Conservation (phyloP, 2,888 invertebrate genomes). For the Furcula furcula region DNA sequence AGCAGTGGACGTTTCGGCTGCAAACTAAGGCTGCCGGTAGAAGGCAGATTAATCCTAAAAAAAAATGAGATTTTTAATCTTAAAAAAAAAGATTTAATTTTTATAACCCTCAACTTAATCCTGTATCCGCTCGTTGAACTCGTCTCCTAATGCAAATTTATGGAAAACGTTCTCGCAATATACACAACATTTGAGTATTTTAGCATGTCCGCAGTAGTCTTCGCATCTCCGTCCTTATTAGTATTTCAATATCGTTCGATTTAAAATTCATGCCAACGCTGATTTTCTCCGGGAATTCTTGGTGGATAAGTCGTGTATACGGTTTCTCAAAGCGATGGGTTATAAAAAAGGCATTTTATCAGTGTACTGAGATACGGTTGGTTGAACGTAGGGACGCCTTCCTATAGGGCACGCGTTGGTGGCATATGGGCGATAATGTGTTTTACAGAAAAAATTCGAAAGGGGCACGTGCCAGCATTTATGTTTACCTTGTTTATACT, state of each 20-base stretch:
- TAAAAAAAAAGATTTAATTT: too few species aligned
- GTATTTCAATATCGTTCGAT: constrained; percentile 22
- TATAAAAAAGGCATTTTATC: constrained; percentile 8
- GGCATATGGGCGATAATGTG: constrained; percentile 66
- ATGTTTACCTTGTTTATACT: too few species aligned
- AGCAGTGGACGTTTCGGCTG: too few species aligned
- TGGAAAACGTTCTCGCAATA: constrained; percentile 16
- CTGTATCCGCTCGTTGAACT: constrained; percentile 25
- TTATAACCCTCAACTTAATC: too few species aligned
- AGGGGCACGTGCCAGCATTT: constrained; percentile 59
- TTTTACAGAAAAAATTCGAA: constrained; percentile 36
- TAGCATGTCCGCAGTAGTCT: background rate
- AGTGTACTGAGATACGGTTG: constrained; percentile 38
- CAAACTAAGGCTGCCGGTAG: too few species aligned
- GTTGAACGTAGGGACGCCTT: constrained; percentile 33
- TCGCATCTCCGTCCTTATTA: constrained; percentile 9
- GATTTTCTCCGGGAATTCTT: constrained; percentile 24
- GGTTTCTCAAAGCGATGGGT: constrained; percentile 1
- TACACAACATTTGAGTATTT: background rate
- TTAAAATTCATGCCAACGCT: constrained; percentile 22
- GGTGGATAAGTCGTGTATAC: constrained; percentile 2
- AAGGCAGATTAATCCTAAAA: too few species aligned
- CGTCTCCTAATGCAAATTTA: constrained; percentile 27
- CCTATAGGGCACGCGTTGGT: constrained; percentile 63
- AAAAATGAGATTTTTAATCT: too few species aligned